Conservation (phyloP, 2,888 invertebrate genomes). For the Uropetala carovei region DNA sequence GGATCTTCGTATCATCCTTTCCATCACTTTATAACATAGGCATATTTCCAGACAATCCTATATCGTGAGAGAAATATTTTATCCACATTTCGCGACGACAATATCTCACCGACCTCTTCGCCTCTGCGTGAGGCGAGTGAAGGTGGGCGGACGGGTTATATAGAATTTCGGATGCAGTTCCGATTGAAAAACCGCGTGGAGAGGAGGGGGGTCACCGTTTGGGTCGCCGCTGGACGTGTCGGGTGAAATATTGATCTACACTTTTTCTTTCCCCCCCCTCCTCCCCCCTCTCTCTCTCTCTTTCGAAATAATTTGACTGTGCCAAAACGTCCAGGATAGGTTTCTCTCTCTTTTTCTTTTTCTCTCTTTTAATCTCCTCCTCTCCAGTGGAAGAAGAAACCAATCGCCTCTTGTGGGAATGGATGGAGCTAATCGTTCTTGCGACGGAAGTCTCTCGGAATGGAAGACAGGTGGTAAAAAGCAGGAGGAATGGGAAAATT, state of each 20-base stretch:
- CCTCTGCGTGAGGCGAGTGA: neutral
- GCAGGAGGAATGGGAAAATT: too few species aligned
- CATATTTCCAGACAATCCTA: too few species aligned
- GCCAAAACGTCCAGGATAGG: neutral
- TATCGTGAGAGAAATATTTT: too few species aligned
- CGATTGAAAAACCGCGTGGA: neutral
- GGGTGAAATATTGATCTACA: constrained; percentile 1
- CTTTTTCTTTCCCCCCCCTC: neutral
- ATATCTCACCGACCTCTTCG: neutral
- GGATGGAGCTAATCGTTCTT: too few species aligned
- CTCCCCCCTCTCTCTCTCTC: neutral
- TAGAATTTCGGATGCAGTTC: too few species aligned
- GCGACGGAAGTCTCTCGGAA: too few species aligned
- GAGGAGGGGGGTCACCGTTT: neutral
- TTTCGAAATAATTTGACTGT: neutral
- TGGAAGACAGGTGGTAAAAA: too few species aligned
- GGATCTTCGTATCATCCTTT: too few species aligned
- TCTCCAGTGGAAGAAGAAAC: neutral
- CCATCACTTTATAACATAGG: too few species aligned
- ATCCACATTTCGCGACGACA: too few species aligned
- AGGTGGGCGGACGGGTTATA: neutral
- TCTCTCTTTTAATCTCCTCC: neutral
- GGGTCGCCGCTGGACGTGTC: neutral
- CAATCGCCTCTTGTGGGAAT: neutral
- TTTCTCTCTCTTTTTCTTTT: neutral